Conservation (phyloP, 1,140 invertebrate species). For the Babylonia areolata region DNA sequence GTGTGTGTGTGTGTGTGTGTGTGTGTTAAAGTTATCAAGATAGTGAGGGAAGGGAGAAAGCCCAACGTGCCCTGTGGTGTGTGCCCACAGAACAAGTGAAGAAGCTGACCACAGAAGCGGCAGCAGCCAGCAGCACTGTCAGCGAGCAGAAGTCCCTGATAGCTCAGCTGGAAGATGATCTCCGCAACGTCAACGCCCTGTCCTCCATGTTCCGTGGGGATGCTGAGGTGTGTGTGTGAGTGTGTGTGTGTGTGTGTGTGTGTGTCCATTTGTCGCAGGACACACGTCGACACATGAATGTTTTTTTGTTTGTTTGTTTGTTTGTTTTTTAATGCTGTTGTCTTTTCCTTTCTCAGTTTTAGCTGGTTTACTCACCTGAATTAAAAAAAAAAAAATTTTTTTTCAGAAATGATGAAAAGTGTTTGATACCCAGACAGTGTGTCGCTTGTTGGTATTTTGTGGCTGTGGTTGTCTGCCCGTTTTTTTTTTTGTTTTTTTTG, state of each 20-base stretch:
- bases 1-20: background rate
- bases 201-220: constrained; percentile 76
- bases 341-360: background rate
- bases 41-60: no score
- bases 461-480: no score
- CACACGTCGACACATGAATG: no score
- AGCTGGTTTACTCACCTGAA: no score
- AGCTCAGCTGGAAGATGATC: constrained; percentile 76
- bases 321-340: no score
- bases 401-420: no score
- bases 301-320: no score
- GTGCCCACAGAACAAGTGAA: constrained; percentile 45
- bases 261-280: no score
- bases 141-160: constrained; percentile 77
- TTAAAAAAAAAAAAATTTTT: no score
- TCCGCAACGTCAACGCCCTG: constrained; percentile 76
- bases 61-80: background rate
- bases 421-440: no score
- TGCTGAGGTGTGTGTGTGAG: constrained; percentile 70
- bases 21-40: background rate
- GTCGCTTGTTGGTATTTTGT: no score
- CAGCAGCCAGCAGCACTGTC: constrained; percentile 66
- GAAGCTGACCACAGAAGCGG: constrained; percentile 69
- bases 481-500: no score
- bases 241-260: constrained; percentile 11